These are phyloP conservation scores for Beroe forskalii DNA, from an alignment of 37 sponge, comb jelly and placozoan genomes.

Conservation along the genomic window DNA sequence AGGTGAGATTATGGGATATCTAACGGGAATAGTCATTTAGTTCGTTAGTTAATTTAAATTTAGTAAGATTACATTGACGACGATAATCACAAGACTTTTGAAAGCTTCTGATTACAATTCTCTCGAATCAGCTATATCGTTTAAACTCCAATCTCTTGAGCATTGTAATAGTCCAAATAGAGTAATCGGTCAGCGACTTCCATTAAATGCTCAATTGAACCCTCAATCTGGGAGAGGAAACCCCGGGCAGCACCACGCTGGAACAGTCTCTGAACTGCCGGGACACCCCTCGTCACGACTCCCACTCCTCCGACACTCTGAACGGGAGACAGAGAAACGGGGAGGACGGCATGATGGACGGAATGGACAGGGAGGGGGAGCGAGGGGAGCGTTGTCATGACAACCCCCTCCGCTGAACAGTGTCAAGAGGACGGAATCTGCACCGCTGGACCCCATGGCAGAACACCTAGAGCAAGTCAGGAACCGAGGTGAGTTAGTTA, in stretches of 20 bases:
- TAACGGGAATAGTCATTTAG: neutral
- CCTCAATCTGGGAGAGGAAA: too few relatives aligned
- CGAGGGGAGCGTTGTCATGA: neutral
- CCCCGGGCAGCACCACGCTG: neutral
- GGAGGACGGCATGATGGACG: neutral
- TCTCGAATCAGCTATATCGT: neutral
- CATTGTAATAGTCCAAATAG: too few relatives aligned
- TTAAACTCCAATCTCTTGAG: too few relatives aligned
- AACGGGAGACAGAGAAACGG: neutral
- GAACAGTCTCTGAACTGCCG: neutral
- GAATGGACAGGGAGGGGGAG: neutral
- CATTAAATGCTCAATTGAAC: too few relatives aligned
- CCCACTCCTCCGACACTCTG: neutral
- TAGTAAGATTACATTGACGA: neutral
- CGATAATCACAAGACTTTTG: neutral
- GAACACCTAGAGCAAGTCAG: neutral
- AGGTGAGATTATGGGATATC: slow-evolving; percentile 37
- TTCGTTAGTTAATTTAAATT: neutral
- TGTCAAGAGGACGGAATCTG: neutral
- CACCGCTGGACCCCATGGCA: neutral
- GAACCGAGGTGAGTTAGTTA: neutral
- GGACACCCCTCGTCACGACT: neutral
- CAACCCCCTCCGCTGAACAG: neutral
- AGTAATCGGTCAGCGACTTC: too few relatives aligned
- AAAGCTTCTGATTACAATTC: neutral